Percentiles rank a stretch among this genome's conserved stretches.
phyloP scores from a whole-genome alignment of 2,797 vertebrate species.

The Fundulus diaphanus region DNA sequence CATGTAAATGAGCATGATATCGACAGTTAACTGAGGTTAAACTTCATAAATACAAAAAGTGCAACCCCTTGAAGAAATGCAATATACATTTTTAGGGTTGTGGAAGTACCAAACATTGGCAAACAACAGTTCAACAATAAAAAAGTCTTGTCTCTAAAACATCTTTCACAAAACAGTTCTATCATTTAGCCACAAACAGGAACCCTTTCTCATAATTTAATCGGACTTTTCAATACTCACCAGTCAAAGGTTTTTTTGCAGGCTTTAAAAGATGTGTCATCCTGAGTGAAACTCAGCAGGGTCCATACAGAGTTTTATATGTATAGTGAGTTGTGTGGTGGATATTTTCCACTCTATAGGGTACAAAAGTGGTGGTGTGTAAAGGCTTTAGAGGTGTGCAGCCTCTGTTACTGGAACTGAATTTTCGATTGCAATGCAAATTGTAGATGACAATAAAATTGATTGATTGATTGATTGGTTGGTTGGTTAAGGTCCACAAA shows the following conservation, averaged over 20 bases:
- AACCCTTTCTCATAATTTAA: background rate
- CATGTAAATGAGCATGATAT: background rate
- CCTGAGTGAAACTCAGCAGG: background rate
- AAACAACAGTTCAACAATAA: background rate
- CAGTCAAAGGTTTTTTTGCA: background rate
- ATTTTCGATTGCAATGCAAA: no score
- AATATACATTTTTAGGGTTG: slow-evolving; percentile 6
- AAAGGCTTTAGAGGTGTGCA: no score
- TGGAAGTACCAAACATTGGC: background rate
- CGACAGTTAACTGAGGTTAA: slow-evolving; percentile 14
- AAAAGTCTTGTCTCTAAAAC: background rate
- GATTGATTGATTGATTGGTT: no score
- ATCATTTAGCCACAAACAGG: background rate
- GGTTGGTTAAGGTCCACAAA: no score
- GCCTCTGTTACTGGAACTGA: no score
- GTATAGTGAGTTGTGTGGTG: no score
- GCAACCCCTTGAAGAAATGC: slow-evolving; percentile 1
- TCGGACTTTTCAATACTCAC: background rate
- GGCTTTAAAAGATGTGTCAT: background rate
- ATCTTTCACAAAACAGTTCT: background rate
- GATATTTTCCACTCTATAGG: no score
- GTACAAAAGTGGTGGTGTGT: no score
- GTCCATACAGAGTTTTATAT: no score
- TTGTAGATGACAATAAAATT: no score
- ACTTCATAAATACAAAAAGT: slow-evolving; percentile 19